Evolutionary conservation across 2,113 vertebrate species (phyloP), one percentile per base, ranked within the genome.

Genomic region (Coptodon rendalli): DNA sequence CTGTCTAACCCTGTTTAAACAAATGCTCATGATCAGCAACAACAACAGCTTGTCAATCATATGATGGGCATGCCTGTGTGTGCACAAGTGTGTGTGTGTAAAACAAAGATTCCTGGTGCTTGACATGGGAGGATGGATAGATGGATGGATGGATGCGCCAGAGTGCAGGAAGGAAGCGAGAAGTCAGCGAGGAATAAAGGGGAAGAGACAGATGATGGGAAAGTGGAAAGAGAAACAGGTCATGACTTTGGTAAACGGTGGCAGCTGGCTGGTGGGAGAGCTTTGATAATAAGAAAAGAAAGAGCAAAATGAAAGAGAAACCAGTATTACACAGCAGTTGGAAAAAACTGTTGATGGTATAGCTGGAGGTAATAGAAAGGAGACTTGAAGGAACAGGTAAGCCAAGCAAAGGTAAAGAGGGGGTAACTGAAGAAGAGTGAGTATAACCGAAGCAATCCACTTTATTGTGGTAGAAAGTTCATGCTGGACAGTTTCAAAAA

Each of bases 141-240:
- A 50, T 57, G 24, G 54, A 88, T 83, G 34, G 36, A 56, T 17
- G 45, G 76, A 78, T 50, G 71, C 6, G 3, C 5, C 4, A 48
- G 52, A 81, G n/a, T 57, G 24, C 54, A 57, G 31, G 31, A 40
- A 59, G 86, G 87, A 90, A 81, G 86, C 5, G 9, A 82, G 91
- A 94, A 91, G 90, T 92, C 89, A 80, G 86, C 94, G 91, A 94
- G 93, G 94, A 95, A 66, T 96, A 95, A 94, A 94, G 95, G 92
- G 19, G 53, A 59, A 91, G 95, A 93, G 92, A 93, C 89, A 93
- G 87, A 89, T 92, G 95, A 95, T 89, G 93, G 92, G 94, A 95
- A 82, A 97, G 94, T 94, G 94, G 48, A 85, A 88, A 66, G 43
- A 89, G 71, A 3, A 54, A 13, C 57, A 59, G 85, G 50, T 87